A percentile compares a stretch with the other conserved stretches of the same genome.
Evolutionary conservation across 1,140 invertebrate genomes (phyloP).

Genomic region (Ceratina calcarata): DNA sequence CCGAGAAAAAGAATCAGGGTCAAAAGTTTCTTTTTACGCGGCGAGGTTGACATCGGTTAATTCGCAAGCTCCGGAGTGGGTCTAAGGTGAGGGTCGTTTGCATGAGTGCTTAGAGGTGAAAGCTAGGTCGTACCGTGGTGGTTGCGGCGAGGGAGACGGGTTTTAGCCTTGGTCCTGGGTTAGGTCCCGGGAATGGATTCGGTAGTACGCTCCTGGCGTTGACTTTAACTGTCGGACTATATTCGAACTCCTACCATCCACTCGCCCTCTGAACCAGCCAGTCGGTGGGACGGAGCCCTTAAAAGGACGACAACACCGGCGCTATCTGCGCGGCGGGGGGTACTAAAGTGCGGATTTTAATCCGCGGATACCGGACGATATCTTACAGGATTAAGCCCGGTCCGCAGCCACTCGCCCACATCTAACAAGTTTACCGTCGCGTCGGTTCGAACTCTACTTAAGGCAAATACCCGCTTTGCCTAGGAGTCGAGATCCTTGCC

Average conservation of each 20-base stretch:
- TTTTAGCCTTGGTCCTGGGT: constrained; percentile 13
- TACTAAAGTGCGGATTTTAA: constrained; percentile 65
- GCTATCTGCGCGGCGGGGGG: constrained; percentile 41
- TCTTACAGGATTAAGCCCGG: constrained; percentile 63
- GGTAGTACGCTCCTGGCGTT: constrained; percentile 48
- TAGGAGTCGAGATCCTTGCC: constrained; percentile 27
- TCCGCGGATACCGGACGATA: constrained; percentile 66
- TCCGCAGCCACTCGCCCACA: constrained; percentile 50
- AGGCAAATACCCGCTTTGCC: constrained; percentile 59
- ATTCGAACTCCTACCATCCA: constrained; percentile 23
- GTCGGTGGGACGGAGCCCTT: background rate
- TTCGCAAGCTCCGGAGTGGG: constrained; percentile 53
- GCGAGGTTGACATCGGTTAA: constrained; percentile 44
- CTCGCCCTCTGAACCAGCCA: background rate
- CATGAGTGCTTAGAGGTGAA: constrained; percentile 57
- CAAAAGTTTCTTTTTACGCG: background rate
- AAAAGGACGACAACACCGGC: constrained; percentile 47
- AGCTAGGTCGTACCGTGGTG: constrained; percentile 31
- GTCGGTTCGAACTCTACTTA: constrained; percentile 61
- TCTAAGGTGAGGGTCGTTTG: constrained; percentile 43
- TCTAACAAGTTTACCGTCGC: constrained; percentile 66
- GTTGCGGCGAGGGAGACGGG: constrained; percentile 17
- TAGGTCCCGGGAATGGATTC: constrained; percentile 38
- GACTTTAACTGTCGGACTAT: constrained; percentile 62
- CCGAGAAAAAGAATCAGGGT: background rate